Evolutionary conservation across 2,113 vertebrate genomes (phyloP), one percentile per base, ranked within the genome.

Genomic region (Stigmatopora nigra): DNA sequence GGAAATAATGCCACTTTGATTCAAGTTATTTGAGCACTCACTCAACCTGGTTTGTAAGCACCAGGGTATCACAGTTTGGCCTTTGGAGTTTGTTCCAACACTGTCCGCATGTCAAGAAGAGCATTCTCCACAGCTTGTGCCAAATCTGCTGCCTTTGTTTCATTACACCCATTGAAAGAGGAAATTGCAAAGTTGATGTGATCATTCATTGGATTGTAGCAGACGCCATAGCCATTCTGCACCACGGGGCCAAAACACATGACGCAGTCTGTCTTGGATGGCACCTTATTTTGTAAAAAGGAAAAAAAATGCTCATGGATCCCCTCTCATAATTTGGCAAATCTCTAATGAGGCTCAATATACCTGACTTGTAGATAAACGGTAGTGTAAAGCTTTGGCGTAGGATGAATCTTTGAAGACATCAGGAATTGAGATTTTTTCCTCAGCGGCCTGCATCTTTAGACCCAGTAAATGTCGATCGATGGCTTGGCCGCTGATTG

Each of bases 311-410:
- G 55, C 16, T 35, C 5, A 15, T 15, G 13, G 44, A 12, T 17
- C 57, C 8, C 38, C 9, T 41, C 9, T 41, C 9, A 41, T 41
- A 41, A 41, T 41, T 41, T 41, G 7, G 6, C 9, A 41, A 7
- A 41, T 5, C 38, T 41, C 25, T 31, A 31, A 31, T 31, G 9
- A 41, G n/a, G 14, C 22, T 6, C 11, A 56, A 19, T 31, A 3
- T 88, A 97, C 95, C 94, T 99, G 97, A 83, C 95, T 97, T 31
- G 96, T 99, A 25, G 97, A 99, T 59, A 99, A 92, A 19, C 91
- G 92, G 86, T 94, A 98, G 84, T 98, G 93, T 76, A 92, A 89
- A 36, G 95, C 95, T 17, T 91, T 87, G 10, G 93, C 89, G 0
- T 94, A 98, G 1, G 94, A 91, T 0, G 90, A 84, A 70, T 98